Base-by-base conservation (phyloP, 2,797 vertebrate genomes). In the Ctenopoma kingsleyae region DNA sequence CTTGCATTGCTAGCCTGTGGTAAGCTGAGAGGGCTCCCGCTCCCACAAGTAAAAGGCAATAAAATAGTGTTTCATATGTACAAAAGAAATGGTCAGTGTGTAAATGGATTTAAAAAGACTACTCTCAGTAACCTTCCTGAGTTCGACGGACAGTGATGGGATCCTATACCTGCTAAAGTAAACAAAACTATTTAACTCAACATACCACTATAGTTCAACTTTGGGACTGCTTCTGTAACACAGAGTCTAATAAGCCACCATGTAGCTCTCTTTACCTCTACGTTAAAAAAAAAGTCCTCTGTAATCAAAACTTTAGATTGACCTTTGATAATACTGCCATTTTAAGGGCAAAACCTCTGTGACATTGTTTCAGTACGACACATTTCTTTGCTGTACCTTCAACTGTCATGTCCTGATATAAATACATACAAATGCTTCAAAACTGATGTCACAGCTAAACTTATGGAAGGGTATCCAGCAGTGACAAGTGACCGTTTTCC, bases 261-360 rank as follows among this genome's bases (percentile, higher is more conserved):
- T 56, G 74, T 58, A 53, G 78, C 85, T 73, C 36, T 57, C 13
- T 65, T 70, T 66, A 72, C 67, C 78, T 90, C 83, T 74, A 76
- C 22, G 30, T 72, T 36, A 55, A 43, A 71, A 61, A 56, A 50
- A 59, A 67, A 66, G 30, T 50, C 64, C 66, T 65, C 59, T 75
- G 54, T 64, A 78, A 79, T 68, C 56, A 75, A 85, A 59, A 82
- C 68, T 74, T 47, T 40, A 62, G 73, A 69, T 77, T 92, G 86
- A 88, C 82, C 67, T 76, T 82, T 84, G 61, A 91, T 91, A 93
- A 94, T 90, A 94, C 91, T 93, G 91, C 72, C 74, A 64, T 86
- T 75, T 82, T 81, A 75, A 83, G 64, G 88, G 82, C 73, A 79
- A 86, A 79, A 74, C 47, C 55, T 56, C 80, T 36, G 67, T 65